These are phyloP conservation scores for Aviceda subcristata DNA, from an alignment of 2,113 vertebrate genomes.

Conservation along the genomic window DNA sequence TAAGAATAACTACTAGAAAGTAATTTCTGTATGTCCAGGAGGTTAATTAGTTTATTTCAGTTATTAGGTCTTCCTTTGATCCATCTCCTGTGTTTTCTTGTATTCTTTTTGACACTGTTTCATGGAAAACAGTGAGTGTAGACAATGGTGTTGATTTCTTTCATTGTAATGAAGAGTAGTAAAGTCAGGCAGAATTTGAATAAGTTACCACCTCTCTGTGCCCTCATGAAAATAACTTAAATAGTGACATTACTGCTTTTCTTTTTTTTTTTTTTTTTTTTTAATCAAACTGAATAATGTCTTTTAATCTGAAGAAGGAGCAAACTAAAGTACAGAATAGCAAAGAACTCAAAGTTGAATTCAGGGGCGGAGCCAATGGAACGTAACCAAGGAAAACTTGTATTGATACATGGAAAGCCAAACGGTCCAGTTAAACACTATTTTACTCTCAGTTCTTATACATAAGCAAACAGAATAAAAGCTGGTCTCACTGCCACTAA, in stretches of 20 bases:
- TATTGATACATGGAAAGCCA: neutral
- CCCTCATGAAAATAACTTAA: neutral
- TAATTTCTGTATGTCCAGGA: neutral
- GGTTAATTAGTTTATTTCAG: neutral
- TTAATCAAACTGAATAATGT: neutral
- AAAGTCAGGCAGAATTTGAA: neutral
- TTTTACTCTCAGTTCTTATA: neutral
- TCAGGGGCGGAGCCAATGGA: neutral
- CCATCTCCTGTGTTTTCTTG: neutral
- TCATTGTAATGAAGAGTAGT: neutral
- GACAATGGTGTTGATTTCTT: neutral
- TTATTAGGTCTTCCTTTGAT: neutral
- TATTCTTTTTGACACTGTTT: neutral
- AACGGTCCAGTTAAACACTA: neutral
- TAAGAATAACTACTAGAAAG: neutral
- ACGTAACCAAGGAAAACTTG: neutral
- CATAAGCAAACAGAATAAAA: neutral
- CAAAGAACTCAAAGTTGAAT: neutral
- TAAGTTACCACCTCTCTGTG: neutral
- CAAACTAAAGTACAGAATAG: neutral
- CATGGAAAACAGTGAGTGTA: neutral
- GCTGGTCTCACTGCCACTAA: neutral
- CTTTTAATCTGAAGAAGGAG: neutral
- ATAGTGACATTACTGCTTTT: neutral
- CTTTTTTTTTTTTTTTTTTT: neutral